Conservation (phyloP, 1,140 invertebrate species). For the Drosophila hydei region DNA sequence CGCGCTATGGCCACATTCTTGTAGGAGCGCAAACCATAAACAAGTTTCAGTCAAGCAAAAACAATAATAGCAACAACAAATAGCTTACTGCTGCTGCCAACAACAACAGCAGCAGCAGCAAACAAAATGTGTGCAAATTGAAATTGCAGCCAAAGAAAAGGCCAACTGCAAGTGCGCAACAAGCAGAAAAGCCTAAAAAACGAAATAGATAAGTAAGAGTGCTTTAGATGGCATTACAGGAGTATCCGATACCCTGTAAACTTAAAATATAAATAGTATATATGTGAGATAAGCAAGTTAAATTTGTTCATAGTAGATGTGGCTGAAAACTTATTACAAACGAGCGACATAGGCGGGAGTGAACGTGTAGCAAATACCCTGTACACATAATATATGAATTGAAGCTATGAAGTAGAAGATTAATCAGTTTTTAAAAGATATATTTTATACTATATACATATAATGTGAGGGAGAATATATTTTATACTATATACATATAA, state of each 20-base stretch:
- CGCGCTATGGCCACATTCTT: slow-evolving; percentile 58
- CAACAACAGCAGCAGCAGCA: slow-evolving; percentile 22
- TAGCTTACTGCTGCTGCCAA: slow-evolving; percentile 15
- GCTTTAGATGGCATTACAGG: background rate
- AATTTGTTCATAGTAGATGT: too few relatives aligned
- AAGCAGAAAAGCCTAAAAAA: slow-evolving; percentile 1
- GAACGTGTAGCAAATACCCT: too few relatives aligned
- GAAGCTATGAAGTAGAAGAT: too few relatives aligned
- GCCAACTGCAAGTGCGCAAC: slow-evolving; percentile 51
- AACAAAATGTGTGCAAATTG: slow-evolving; percentile 54
- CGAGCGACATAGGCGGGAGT: too few relatives aligned
- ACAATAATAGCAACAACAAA: slow-evolving; percentile 26
- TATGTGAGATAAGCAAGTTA: too few relatives aligned
- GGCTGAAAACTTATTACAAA: too few relatives aligned
- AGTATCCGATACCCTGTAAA: background rate
- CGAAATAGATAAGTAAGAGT: slow-evolving; percentile 13
- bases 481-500: too few relatives aligned
- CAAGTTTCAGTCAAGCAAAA: slow-evolving; percentile 55
- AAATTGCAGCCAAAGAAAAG: slow-evolving; percentile 57
- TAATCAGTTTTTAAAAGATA: too few relatives aligned
- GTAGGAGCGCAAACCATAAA: slow-evolving; percentile 57
- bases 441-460: too few relatives aligned
- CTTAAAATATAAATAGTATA: background rate
- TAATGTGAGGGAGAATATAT: too few relatives aligned
- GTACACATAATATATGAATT: too few relatives aligned